Percentiles rank a stretch among this genome's conserved stretches.
Conservation (phyloP, 2,113 vertebrate genomes). For the Lagopus leucura region DNA sequence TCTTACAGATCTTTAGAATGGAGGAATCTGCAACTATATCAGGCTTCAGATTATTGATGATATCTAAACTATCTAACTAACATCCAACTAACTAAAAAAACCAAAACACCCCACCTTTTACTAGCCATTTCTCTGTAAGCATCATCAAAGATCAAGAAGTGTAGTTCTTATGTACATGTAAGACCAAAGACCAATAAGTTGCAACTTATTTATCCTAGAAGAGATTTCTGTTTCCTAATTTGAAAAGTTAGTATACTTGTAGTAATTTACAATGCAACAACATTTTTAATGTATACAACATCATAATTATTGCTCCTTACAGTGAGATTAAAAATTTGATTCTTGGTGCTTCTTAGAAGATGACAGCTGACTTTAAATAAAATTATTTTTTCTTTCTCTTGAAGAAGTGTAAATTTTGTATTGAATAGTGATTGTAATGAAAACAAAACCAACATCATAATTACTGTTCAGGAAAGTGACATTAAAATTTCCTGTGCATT, state of each 20-base stretch:
- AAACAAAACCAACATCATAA: background rate
- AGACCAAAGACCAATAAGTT: background rate
- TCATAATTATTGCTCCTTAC: background rate
- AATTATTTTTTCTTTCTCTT: fast-evolving
- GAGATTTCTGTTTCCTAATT: background rate
- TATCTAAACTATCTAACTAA: background rate
- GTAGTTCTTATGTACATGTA: background rate
- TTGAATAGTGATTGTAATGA: background rate
- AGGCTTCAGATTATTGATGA: background rate
- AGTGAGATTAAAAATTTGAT: background rate
- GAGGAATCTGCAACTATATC: background rate
- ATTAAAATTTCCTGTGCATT: background rate
- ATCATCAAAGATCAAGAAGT: background rate
- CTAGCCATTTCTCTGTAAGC: background rate
- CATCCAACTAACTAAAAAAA: background rate
- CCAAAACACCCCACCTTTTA: fast-evolving
- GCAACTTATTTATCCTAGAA: background rate
- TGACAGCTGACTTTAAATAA: background rate
- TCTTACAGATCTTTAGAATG: background rate
- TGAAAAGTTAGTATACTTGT: background rate
- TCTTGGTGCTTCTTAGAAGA: background rate
- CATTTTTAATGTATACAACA: background rate
- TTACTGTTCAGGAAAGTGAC: background rate
- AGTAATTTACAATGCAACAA: background rate
- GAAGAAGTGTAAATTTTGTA: background rate